Evolutionary conservation across 2,797 vertebrate genomes (phyloP).

Genomic region (Rhinella marina): DNA sequence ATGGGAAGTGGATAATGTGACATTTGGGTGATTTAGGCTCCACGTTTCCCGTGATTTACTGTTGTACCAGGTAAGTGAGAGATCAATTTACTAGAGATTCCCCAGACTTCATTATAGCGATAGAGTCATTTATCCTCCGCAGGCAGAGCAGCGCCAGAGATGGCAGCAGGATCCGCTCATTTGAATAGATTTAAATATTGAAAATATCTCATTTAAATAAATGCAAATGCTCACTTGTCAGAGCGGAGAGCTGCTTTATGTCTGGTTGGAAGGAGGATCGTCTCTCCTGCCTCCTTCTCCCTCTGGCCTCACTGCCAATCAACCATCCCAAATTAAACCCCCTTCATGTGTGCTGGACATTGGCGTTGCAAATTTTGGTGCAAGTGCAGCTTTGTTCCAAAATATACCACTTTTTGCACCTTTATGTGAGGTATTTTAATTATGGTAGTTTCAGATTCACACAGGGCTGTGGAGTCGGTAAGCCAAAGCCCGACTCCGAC

Average conservation of each 20-base stretch:
- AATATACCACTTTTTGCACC: no score
- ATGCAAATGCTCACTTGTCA: conserved; percentile 31
- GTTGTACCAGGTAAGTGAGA: conserved; percentile 23
- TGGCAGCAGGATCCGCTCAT: conserved; percentile 7
- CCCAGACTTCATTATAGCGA: conserved; percentile 14
- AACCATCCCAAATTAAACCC: not conserved
- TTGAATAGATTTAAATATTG: conserved; percentile 52
- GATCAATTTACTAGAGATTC: conserved; percentile 40
- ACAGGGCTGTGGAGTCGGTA: no score
- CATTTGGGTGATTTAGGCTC: conserved; percentile 30
- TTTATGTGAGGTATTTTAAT: no score
- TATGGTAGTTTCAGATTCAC: no score
- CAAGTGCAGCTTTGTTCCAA: no score
- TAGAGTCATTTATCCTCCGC: conserved; percentile 19
- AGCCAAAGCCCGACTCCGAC: no score
- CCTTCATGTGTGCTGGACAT: not conserved
- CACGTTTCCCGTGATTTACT: conserved; percentile 18
- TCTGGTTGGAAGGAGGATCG: not conserved
- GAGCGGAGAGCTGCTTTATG: not conserved
- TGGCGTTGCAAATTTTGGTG: not conserved
- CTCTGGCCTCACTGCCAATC: not conserved
- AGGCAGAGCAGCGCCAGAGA: not conserved
- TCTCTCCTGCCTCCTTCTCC: not conserved
- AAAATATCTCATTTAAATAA: conserved; percentile 56
- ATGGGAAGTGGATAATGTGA: not conserved